Conservation (phyloP, 2,113 vertebrate species). For the Otus sunia region DNA sequence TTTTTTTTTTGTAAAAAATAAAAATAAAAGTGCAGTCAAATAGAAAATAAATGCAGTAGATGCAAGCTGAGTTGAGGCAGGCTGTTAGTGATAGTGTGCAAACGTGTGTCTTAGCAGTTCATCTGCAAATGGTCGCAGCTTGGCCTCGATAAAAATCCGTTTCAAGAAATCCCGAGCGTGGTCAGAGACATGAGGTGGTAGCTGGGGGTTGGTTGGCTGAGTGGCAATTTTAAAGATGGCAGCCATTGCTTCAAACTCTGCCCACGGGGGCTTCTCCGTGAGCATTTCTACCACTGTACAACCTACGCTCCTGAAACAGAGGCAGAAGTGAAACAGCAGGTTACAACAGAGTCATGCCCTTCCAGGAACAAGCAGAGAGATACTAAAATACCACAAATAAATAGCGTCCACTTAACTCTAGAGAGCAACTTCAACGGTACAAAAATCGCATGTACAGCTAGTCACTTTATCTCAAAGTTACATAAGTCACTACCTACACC, state of each 20-base stretch:
- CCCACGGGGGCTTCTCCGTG: slow-evolving; percentile 96
- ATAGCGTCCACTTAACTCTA: neutral
- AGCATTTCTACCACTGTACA: slow-evolving; percentile 99
- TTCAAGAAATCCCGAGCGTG: slow-evolving; percentile 95
- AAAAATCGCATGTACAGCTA: neutral
- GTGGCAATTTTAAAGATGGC: slow-evolving; percentile 99
- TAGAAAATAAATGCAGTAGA: slow-evolving; percentile 75
- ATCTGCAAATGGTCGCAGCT: slow-evolving; percentile 91
- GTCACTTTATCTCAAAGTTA: neutral
- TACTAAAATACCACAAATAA: neutral
- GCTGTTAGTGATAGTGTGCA: slow-evolving; percentile 89
- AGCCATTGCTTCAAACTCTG: slow-evolving; percentile 98
- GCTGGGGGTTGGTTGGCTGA: slow-evolving; percentile 94
- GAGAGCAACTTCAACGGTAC: neutral
- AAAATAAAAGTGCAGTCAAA: slow-evolving; percentile 82
- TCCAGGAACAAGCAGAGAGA: neutral
- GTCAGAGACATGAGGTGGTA: slow-evolving; percentile 93
- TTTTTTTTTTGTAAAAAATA: slow-evolving; percentile 62
- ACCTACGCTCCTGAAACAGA: slow-evolving; percentile 88
- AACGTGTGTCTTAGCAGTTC: slow-evolving; percentile 96
- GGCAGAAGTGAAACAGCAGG: slow-evolving; percentile 33
- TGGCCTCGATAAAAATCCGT: slow-evolving; percentile 95
- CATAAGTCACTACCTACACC: neutral
- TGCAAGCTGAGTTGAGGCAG: slow-evolving; percentile 68
- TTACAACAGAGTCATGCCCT: neutral